Conservation (phyloP, 2,113 vertebrate species). For the Cryptotis parvus region DNA sequence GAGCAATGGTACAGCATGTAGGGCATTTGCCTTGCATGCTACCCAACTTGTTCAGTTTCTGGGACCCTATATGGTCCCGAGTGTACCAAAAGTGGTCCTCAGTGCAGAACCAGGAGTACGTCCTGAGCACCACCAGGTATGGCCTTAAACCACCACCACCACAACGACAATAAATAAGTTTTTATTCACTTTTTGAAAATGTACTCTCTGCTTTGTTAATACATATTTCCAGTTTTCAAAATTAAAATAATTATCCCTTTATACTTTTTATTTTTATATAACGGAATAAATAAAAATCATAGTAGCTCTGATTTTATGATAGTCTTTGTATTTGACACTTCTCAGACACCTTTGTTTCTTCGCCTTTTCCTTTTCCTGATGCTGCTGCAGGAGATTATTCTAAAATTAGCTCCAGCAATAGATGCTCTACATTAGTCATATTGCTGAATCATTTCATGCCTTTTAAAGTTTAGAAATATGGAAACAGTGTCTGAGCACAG, state of each 20-base stretch:
- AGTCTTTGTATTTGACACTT: not conserved
- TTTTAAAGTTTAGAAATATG: conserved; percentile 33
- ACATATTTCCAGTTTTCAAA: conserved; percentile 20
- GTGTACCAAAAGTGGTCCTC: too few relatives aligned
- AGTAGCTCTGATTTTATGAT: not conserved
- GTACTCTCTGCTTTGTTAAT: not conserved
- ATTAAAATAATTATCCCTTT: conserved; percentile 6
- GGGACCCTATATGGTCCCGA: too few relatives aligned
- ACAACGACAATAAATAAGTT: too few relatives aligned
- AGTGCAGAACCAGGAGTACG: too few relatives aligned
- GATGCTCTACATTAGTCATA: conserved; percentile 19
- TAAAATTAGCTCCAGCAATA: conserved; percentile 60
- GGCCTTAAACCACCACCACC: too few relatives aligned
- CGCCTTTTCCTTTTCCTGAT: conserved; percentile 25
- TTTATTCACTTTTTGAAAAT: not conserved
- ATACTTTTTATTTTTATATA: not conserved
- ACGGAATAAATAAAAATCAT: not conserved
- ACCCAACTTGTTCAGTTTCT: too few relatives aligned
- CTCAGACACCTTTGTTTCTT: not conserved
- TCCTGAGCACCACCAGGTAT: not conserved
- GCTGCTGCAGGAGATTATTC: conserved; percentile 48
- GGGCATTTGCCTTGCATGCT: too few relatives aligned
- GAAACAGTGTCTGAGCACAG: not conserved
- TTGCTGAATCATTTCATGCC: conserved; percentile 63
- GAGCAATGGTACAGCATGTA: too few relatives aligned